phyloP scores from a whole-genome alignment of 2,113 vertebrate genomes.

The Thalassarche chlororhynchos region DNA sequence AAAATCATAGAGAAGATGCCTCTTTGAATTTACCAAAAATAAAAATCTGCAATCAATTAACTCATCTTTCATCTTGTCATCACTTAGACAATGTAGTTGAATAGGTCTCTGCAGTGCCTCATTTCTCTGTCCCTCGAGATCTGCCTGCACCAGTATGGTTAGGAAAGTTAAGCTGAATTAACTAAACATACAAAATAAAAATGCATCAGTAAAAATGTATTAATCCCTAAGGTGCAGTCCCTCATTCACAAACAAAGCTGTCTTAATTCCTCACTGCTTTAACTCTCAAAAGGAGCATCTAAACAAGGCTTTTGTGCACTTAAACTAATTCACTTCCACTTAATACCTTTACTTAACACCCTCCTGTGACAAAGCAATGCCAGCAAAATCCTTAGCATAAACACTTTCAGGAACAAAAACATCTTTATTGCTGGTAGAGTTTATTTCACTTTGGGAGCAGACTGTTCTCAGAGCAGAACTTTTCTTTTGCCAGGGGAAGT shows the following conservation, averaged over 20 bases:
- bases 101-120: background rate
- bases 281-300: constrained; percentile 23
- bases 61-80: constrained; percentile 51
- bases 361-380: constrained; percentile 11
- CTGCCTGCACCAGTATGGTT: constrained; percentile 1
- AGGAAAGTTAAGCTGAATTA: constrained; percentile 41
- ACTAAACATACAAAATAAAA: background rate
- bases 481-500: background rate
- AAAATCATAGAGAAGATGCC: background rate
- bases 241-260: constrained; percentile 46
- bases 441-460: background rate
- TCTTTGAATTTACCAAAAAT: constrained; percentile 28
- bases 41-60: constrained; percentile 55
- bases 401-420: background rate
- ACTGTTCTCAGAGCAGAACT: background rate
- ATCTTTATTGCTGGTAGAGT: background rate
- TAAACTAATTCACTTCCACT: constrained; percentile 40
- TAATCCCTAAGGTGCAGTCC: background rate
- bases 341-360: constrained; percentile 7
- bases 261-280: constrained; percentile 33
- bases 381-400: background rate
- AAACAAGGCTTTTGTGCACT: constrained; percentile 18
- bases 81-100: constrained; percentile 40
- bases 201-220: constrained; percentile 18
- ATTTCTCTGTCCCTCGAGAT: background rate